Conservation (phyloP, 2,888 invertebrate genomes). For the Dryocosmus kuriphilus region DNA sequence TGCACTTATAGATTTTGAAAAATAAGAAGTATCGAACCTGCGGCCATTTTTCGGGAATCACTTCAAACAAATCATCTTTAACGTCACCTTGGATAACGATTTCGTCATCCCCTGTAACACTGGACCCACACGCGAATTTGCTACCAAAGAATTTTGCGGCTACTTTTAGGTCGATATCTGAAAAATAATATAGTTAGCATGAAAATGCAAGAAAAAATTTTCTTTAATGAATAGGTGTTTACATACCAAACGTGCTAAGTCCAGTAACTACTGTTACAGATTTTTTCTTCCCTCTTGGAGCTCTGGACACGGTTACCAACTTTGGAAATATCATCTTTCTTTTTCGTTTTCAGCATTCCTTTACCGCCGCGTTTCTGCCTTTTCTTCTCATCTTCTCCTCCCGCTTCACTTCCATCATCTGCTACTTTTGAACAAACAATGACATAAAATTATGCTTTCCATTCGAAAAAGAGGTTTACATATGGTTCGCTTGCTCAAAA, state of each 20-base stretch:
- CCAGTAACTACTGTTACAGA: slow-evolving; percentile 98
- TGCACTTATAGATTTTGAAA: not conserved
- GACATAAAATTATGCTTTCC: not conserved
- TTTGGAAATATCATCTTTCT: slow-evolving; percentile 93
- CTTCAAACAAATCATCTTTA: slow-evolving; percentile 98
- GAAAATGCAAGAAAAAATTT: slow-evolving; percentile 18
- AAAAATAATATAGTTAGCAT: slow-evolving; percentile 58
- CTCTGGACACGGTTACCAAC: slow-evolving; percentile 90
- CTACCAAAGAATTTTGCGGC: slow-evolving; percentile 98
- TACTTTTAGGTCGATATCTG: slow-evolving; percentile 98
- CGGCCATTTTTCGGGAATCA: slow-evolving; percentile 99
- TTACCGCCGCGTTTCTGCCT: slow-evolving; percentile 98
- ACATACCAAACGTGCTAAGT: slow-evolving; percentile 92
- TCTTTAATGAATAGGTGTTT: not conserved
- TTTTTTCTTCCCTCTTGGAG: slow-evolving; percentile 98
- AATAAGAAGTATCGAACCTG: slow-evolving; percentile 81
- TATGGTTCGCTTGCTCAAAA: no score
- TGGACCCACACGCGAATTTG: slow-evolving; percentile 99
- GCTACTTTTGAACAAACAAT: slow-evolving; percentile 45
- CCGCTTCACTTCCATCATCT: slow-evolving; percentile 81
- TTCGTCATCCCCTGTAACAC: slow-evolving; percentile 99
- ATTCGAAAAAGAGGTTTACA: not conserved
- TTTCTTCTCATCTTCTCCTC: slow-evolving; percentile 95
- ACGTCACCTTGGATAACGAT: slow-evolving; percentile 99
- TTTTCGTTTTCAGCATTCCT: slow-evolving; percentile 96